Evolutionary conservation across 2,113 vertebrate species (phyloP), one percentile per base, ranked within the genome.

Genomic region (Tachuris rubrigastra): DNA sequence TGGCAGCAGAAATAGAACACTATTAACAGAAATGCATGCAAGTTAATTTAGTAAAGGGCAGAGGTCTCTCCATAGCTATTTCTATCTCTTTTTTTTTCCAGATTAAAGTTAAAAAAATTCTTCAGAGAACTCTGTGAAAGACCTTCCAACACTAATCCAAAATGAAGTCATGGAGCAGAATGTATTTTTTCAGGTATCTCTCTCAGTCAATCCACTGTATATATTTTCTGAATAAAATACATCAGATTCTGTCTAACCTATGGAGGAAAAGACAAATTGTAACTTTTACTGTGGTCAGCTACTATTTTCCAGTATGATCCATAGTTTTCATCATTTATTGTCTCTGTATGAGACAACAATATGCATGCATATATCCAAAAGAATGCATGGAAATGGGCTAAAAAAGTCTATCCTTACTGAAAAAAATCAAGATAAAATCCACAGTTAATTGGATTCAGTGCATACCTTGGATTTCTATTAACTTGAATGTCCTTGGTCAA

Each of bases 11-110:
- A 85, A 86, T 33, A 86, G 19, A 88, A 44, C 5, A 28, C 12
- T 86, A 63, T 44, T 93, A 90, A 84, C 28, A 90, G 65, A 91
- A 96, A 93, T 67, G 33, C 20, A 56, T 83, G 7, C 25, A 83
- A 82, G 44, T 52, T 95, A 60, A 78, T 96, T 92, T 66, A 93
- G 56, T 56, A 91, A 80, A 73, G 12, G 52, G 18, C 37, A 96
- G 58, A 91, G n/a, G 27, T 88, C 24, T 39, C 31, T 71, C 13
- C 15, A 28, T n/a, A 74, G 44, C 2, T 65, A 31, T 84, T 94
- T 90, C 39, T 1, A 0, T 73, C 20, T 19, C 1, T 46, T 53
- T 84, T 24, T 91, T 91, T 89, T 77, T n/a, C n/a, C 33, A 72
- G 10, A 72, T 58, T 82, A 71, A 69, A 85, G 37, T 63, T 68